These are phyloP conservation scores for Achatina immaculata DNA, from an alignment of 1,140 invertebrate species.

Conservation along the genomic window DNA sequence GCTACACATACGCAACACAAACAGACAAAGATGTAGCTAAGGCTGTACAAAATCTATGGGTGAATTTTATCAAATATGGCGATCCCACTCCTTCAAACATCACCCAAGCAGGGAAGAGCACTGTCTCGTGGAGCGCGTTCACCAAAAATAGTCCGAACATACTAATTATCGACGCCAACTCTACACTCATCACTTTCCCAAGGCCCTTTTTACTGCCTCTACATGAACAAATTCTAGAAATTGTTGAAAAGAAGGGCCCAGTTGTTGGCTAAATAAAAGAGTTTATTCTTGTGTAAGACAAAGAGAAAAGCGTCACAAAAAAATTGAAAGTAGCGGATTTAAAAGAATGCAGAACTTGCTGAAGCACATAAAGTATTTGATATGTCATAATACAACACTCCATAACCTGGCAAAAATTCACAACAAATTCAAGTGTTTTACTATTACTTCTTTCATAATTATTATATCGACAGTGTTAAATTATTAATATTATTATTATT, in stretches of 20 bases:
- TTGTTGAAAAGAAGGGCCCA: neutral
- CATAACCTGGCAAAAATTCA: too few species aligned
- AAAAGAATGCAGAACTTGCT: too few species aligned
- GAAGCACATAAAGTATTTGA: too few species aligned
- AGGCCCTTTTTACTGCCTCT: neutral
- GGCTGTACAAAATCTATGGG: conserved; percentile 19
- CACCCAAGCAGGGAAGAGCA: neutral
- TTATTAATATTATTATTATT: too few species aligned
- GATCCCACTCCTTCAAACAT: neutral
- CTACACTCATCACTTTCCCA: neutral
- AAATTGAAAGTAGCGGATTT: too few species aligned
- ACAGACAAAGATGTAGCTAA: neutral
- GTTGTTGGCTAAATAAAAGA: conserved; percentile 7
- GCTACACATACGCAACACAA: neutral
- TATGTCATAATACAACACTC: too few species aligned
- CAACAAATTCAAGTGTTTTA: too few species aligned
- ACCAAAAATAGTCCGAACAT: neutral
- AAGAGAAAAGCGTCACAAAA: too few species aligned
- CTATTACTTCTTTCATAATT: too few species aligned
- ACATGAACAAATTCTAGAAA: neutral
- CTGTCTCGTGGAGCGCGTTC: neutral
- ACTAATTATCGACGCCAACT: neutral
- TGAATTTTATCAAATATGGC: conserved; percentile 17
- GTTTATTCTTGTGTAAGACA: too few species aligned
- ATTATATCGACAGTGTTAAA: too few species aligned